Percentiles rank a stretch among this genome's conserved stretches.
Conservation (phyloP, 2,797 vertebrate species). For the Channa striata region DNA sequence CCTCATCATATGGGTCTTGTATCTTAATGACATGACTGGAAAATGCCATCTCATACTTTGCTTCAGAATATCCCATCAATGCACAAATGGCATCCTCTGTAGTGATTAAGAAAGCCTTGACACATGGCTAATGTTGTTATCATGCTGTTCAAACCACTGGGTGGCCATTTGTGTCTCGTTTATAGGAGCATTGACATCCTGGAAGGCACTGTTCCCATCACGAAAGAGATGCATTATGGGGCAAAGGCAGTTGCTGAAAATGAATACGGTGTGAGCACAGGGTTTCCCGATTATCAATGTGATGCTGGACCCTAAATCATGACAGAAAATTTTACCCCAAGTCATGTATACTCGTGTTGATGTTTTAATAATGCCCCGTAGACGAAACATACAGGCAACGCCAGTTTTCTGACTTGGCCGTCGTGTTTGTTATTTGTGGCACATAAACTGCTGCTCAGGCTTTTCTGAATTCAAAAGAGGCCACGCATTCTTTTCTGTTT, state of each 20-base stretch:
- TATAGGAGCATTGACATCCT: slow-evolving; percentile 76
- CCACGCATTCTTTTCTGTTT: slow-evolving; percentile 27
- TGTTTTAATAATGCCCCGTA: slow-evolving; percentile 27
- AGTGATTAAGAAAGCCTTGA: slow-evolving; percentile 78
- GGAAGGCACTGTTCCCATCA: slow-evolving; percentile 72
- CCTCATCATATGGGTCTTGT: slow-evolving; percentile 70
- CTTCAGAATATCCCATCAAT: slow-evolving; percentile 70
- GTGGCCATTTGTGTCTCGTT: slow-evolving; percentile 76
- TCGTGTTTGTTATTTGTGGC: slow-evolving; percentile 20
- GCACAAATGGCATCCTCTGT: slow-evolving; percentile 69
- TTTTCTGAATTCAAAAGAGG: slow-evolving; percentile 31
- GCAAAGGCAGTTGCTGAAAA: slow-evolving; percentile 59
- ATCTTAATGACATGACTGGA: slow-evolving; percentile 64
- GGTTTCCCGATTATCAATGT: slow-evolving; percentile 27
- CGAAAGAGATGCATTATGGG: slow-evolving; percentile 64
- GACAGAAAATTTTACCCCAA: not conserved
- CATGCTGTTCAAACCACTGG: slow-evolving; percentile 76
- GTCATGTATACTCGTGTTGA: slow-evolving; percentile 5
- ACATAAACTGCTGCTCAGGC: slow-evolving; percentile 13
- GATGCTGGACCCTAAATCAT: slow-evolving; percentile 15
- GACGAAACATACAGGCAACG: not conserved
- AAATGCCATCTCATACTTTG: slow-evolving; percentile 71
- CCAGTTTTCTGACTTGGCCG: slow-evolving; percentile 10
- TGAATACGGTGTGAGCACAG: slow-evolving; percentile 60
- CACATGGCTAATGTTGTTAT: slow-evolving; percentile 81